A percentile compares a stretch with the other conserved stretches of the same genome.
Conservation (phyloP, 2,113 vertebrate species). For the Synchiropus splendidus region DNA sequence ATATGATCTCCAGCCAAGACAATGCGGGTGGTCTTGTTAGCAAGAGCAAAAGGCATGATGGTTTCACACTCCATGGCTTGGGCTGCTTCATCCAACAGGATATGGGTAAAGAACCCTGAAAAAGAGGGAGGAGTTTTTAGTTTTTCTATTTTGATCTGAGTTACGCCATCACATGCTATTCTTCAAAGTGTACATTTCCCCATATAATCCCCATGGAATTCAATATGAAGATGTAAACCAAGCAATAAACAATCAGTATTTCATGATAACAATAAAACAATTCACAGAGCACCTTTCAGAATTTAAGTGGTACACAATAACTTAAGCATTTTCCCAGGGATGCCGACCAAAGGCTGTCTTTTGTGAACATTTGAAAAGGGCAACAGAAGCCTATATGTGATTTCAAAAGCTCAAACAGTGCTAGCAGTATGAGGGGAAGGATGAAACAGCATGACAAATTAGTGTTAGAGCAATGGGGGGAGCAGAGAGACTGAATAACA, state of each 20-base stretch:
- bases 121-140: slow-evolving; percentile 1
- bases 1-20: slow-evolving; percentile 98
- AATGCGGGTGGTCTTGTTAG: slow-evolving; percentile 83
- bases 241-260: too few relatives aligned
- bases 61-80: slow-evolving; percentile 99
- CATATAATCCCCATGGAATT: too few relatives aligned
- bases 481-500: slow-evolving; percentile 35
- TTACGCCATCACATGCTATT: too few relatives aligned
- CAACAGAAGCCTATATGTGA: slow-evolving; percentile 17
- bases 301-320: too few relatives aligned
- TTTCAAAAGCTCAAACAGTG: slow-evolving; percentile 39
- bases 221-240: too few relatives aligned
- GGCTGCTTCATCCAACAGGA: slow-evolving; percentile 95
- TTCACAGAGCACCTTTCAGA: too few relatives aligned
- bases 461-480: slow-evolving; percentile 21
- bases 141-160: slow-evolving; percentile 1
- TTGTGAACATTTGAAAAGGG: slow-evolving; percentile 20
- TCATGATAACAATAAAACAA: too few relatives aligned
- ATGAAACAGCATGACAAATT: slow-evolving; percentile 54
- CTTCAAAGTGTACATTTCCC: too few relatives aligned
- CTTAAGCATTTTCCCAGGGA: too few relatives aligned
- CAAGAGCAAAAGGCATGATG: slow-evolving; percentile 96
- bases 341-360: slow-evolving; percentile 19
- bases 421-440: slow-evolving; percentile 29
- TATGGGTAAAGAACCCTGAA: slow-evolving; percentile 91